A percentile compares a stretch with the other conserved stretches of the same genome.
Conservation (phyloP, 1,140 invertebrate species). For the Drosophila obscura region DNA sequence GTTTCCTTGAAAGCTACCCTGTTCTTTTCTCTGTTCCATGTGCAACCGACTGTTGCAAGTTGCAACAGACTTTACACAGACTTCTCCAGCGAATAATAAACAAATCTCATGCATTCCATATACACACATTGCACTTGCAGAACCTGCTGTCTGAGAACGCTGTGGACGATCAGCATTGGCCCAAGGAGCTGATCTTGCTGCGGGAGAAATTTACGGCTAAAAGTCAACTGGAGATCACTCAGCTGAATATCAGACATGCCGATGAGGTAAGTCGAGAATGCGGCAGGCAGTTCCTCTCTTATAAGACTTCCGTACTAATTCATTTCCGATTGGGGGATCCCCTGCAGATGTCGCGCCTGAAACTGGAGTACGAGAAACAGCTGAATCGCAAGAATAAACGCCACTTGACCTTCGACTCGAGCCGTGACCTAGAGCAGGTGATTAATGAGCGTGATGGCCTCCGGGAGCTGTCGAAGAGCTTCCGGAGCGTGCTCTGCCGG, state of each 20-base stretch:
- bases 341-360: constrained; percentile 84
- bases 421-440: constrained; percentile 85
- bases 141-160: constrained; percentile 87
- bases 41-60: constrained; percentile 53
- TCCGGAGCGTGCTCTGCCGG: constrained; percentile 85
- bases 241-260: constrained; percentile 86
- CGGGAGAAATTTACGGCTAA: constrained; percentile 88
- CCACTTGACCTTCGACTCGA: constrained; percentile 85
- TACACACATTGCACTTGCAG: constrained; percentile 81
- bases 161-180: constrained; percentile 88
- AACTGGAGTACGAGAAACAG: constrained; percentile 83
- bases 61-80: constrained; percentile 59
- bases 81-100: constrained; percentile 38
- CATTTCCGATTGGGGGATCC: constrained; percentile 3
- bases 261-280: constrained; percentile 83
- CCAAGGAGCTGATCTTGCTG: constrained; percentile 87
- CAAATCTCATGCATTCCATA: constrained; percentile 16
- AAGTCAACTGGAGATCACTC: constrained; percentile 85
- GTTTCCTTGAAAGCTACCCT: constrained; percentile 22
- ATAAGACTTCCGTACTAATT: neutral
- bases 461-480: constrained; percentile 75
- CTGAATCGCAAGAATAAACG: constrained; percentile 84
- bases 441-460: constrained; percentile 85
- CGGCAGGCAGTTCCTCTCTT: too few relatives aligned
- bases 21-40: constrained; percentile 18